phyloP scores from a whole-genome alignment of 2,888 invertebrate genomes.

The Peribatodes rhomboidaria region DNA sequence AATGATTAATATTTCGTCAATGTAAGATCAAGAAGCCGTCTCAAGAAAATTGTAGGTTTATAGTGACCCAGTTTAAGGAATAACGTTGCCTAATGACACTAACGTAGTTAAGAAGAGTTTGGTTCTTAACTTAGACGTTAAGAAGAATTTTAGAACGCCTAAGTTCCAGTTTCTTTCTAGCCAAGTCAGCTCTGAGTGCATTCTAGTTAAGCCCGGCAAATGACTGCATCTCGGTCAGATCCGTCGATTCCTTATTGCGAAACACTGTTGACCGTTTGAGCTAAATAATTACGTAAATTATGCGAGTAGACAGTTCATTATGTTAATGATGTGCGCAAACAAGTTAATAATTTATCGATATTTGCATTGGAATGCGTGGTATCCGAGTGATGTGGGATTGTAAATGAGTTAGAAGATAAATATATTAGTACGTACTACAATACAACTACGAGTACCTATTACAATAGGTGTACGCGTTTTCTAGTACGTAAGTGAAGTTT shows the following conservation, averaged over 20 bases:
- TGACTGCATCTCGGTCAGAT: conserved; percentile 17
- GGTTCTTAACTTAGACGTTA: no score
- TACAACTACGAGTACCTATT: no score
- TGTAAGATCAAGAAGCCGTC: no score
- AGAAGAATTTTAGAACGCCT: neutral
- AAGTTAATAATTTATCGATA: conserved; percentile 53
- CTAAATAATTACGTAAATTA: conserved; percentile 44
- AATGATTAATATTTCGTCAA: no score
- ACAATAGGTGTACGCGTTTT: no score
- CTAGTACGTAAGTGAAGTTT: no score
- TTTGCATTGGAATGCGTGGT: conserved; percentile 53
- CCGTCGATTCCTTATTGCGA: conserved; percentile 25
- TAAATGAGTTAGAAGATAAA: conserved; percentile 18
- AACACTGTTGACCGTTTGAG: conserved; percentile 33
- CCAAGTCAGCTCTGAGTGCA: neutral
- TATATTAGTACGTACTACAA: neutral
- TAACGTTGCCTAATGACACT: no score
- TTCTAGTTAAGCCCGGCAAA: neutral
- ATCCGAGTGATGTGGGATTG: conserved; percentile 33
- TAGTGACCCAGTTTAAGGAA: no score
- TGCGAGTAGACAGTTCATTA: conserved; percentile 46
- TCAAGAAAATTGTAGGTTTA: no score
- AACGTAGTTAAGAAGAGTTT: no score
- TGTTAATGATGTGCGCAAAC: conserved; percentile 51
- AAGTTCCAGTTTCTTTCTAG: neutral